Evolutionary conservation across 2,888 invertebrate species (phyloP).

Genomic region (Drosophila cracens): DNA sequence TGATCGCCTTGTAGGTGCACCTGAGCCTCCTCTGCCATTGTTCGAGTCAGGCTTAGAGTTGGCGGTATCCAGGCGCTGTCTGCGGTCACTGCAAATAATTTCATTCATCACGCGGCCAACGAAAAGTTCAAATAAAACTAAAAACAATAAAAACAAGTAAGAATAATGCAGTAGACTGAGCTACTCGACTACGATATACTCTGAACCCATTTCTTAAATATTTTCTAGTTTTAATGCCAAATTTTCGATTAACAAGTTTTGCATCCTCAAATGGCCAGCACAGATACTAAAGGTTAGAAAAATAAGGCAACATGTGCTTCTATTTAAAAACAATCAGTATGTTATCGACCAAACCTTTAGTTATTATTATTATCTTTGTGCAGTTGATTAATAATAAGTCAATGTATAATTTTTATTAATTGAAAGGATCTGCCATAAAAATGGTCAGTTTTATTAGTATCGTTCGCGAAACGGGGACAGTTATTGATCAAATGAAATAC

Average conservation of each 20-base stretch:
- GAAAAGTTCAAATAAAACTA: neutral
- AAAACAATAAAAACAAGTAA: neutral
- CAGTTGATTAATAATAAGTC: neutral
- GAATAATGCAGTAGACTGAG: neutral
- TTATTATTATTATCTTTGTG: neutral
- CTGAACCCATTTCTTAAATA: neutral
- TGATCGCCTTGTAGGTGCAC: slow-evolving; percentile 16
- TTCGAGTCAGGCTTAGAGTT: slow-evolving; percentile 8
- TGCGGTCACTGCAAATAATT: slow-evolving; percentile 67
- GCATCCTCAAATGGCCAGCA: neutral
- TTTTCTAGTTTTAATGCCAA: no score
- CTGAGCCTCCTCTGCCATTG: slow-evolving; percentile 35
- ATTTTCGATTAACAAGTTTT: neutral
- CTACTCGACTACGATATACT: neutral
- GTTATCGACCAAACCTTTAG: no score
- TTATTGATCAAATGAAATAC: neutral
- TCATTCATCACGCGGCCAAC: slow-evolving; percentile 56
- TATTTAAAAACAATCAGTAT: neutral
- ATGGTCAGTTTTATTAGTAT: neutral
- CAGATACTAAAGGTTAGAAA: neutral
- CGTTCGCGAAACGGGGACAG: neutral
- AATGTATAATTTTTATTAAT: neutral
- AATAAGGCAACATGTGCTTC: neutral
- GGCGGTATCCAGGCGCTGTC: slow-evolving; percentile 2
- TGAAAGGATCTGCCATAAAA: neutral